These are phyloP conservation scores for Apeltes quadracus DNA, from an alignment of 2,113 vertebrate genomes.

Conservation along the genomic window DNA sequence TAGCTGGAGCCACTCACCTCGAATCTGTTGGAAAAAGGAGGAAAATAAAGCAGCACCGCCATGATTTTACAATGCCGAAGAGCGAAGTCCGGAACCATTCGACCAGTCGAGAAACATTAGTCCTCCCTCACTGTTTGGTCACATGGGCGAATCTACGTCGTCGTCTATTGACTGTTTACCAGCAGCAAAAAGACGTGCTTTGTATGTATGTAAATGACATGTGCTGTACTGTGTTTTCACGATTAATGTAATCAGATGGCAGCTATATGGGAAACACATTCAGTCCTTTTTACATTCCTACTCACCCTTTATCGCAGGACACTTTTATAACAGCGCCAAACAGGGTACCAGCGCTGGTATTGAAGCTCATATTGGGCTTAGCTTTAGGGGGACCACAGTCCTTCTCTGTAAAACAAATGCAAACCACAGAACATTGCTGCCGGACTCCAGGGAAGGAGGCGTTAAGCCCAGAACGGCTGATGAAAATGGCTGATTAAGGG, in stretches of 20 bases:
- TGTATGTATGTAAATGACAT: not conserved
- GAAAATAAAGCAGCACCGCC: not conserved
- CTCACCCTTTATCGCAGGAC: slow-evolving; percentile 72
- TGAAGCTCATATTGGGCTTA: slow-evolving; percentile 40
- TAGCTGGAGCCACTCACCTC: slow-evolving; percentile 33
- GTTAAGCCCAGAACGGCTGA: not conserved
- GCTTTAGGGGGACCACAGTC: slow-evolving; percentile 52
- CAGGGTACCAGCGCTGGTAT: slow-evolving; percentile 27
- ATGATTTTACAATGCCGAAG: not conserved
- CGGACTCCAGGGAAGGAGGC: not conserved
- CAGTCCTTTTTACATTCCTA: not conserved
- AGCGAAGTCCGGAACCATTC: no score
- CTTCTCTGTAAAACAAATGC: slow-evolving; percentile 55
- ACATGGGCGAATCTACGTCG: no score
- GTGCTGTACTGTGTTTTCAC: not conserved
- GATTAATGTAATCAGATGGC: not conserved
- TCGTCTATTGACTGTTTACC: not conserved
- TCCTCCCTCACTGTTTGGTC: no score
- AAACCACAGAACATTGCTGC: not conserved
- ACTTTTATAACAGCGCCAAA: slow-evolving; percentile 27
- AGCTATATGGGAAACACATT: not conserved
- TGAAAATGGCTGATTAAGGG: not conserved
- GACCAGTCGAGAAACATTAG: no score
- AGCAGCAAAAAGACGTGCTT: slow-evolving; percentile 8
- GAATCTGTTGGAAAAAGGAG: slow-evolving; percentile 57